Percentiles rank a stretch among this genome's conserved stretches.
phyloP scores from a whole-genome alignment of 2,888 invertebrate species.

The Seira sanloemensis region DNA sequence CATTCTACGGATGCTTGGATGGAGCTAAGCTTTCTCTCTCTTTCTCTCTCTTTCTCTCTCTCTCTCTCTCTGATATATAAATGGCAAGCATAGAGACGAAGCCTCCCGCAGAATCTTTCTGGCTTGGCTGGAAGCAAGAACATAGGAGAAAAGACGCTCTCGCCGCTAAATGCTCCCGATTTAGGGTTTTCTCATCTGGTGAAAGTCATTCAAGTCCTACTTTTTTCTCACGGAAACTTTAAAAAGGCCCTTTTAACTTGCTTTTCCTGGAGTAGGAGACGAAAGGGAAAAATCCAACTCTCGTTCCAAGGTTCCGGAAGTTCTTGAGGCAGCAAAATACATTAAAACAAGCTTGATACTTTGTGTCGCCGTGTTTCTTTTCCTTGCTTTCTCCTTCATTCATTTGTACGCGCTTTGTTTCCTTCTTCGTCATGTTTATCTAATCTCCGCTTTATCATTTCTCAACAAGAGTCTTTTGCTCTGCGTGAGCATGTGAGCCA shows the following conservation, averaged over 20 bases:
- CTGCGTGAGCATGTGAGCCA: not conserved
- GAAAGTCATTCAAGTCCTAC: not conserved
- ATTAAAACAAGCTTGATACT: constrained; percentile 18
- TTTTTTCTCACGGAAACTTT: not conserved
- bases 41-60: not conserved
- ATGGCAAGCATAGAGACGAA: not conserved
- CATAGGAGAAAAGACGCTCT: not conserved
- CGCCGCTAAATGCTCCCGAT: not conserved
- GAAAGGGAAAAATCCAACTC: not conserved
- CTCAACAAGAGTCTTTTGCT: not conserved
- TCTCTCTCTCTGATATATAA: not conserved
- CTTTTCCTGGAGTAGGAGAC: constrained; percentile 8
- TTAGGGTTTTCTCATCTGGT: not conserved
- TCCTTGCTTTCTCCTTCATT: not conserved
- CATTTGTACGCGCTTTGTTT: constrained; percentile 7
- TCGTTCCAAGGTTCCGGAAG: constrained; percentile 9
- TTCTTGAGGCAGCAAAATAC: constrained; percentile 19
- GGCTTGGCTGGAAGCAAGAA: constrained; percentile 1
- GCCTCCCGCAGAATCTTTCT: constrained; percentile 28
- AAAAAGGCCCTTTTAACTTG: not conserved
- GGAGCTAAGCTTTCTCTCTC: not conserved
- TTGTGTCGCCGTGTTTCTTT: not conserved
- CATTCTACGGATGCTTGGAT: not conserved
- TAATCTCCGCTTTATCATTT: constrained; percentile 31
- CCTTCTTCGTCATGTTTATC: constrained; percentile 26